Conservation (phyloP, 2,113 vertebrate genomes). For the Plectropomus leopardus region DNA sequence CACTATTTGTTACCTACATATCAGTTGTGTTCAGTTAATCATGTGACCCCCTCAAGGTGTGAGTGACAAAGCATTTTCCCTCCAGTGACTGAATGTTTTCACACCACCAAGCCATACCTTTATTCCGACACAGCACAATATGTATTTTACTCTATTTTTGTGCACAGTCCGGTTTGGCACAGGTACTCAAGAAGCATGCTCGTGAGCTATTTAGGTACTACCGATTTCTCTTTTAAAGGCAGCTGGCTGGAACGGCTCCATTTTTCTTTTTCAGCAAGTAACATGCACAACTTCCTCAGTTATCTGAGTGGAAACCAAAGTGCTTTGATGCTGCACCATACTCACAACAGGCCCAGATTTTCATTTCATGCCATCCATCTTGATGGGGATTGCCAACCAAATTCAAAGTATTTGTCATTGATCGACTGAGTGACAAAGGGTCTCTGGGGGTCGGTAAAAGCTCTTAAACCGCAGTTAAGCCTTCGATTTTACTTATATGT, state of each 20-base stretch:
- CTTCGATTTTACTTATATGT: not conserved
- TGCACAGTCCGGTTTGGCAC: slow-evolving; percentile 49
- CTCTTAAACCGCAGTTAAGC: not conserved
- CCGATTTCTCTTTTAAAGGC: slow-evolving; percentile 37
- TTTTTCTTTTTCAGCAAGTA: slow-evolving; percentile 23
- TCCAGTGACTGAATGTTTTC: slow-evolving; percentile 43
- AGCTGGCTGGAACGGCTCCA: slow-evolving; percentile 64
- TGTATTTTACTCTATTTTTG: slow-evolving; percentile 37
- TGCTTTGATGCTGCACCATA: slow-evolving; percentile 56
- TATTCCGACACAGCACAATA: slow-evolving; percentile 61
- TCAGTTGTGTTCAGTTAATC: slow-evolving; percentile 3
- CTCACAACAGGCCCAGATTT: slow-evolving; percentile 2
- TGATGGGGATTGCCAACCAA: not conserved
- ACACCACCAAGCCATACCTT: slow-evolving; percentile 46
- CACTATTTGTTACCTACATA: slow-evolving; percentile 1
- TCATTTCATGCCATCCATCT: not conserved
- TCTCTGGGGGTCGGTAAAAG: not conserved
- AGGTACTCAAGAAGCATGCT: slow-evolving; percentile 29
- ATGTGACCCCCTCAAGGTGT: not conserved
- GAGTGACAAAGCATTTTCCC: slow-evolving; percentile 12
- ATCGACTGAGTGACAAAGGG: not conserved
- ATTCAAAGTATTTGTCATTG: not conserved
- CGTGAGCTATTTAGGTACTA: slow-evolving; percentile 24
- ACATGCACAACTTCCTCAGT: slow-evolving; percentile 61
- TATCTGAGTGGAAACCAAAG: slow-evolving; percentile 65